These are phyloP conservation scores for Lineus longissimus DNA, from an alignment of 1,140 invertebrate species.

Conservation along the genomic window DNA sequence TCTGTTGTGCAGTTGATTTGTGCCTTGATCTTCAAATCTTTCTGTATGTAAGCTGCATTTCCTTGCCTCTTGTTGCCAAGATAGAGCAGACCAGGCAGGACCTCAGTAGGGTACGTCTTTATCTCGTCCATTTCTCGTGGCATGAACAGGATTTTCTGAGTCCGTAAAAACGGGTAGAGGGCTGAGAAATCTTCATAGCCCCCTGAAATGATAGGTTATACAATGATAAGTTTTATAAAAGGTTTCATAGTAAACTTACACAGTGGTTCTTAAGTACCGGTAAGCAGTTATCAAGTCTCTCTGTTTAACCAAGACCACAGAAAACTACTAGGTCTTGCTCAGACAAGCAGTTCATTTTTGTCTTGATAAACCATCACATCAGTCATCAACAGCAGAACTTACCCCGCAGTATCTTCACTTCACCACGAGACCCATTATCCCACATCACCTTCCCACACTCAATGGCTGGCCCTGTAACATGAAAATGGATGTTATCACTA, in stretches of 20 bases:
- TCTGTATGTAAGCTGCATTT: constrained; percentile 46
- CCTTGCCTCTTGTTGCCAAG: constrained; percentile 50
- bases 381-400: too few species aligned
- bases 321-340: too few species aligned
- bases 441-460: constrained; percentile 41
- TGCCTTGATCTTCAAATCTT: constrained; percentile 51
- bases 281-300: too few species aligned
- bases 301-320: too few species aligned
- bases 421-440: constrained; percentile 45
- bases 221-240: not conserved
- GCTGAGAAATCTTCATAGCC: constrained; percentile 54
- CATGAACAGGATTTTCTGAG: constrained; percentile 53
- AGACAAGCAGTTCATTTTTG: too few species aligned
- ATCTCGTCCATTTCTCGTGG: constrained; percentile 51
- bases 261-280: too few species aligned
- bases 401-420: constrained; percentile 50
- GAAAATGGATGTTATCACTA: constrained; percentile 2
- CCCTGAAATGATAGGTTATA: constrained; percentile 31
- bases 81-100: constrained; percentile 46
- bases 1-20: constrained; percentile 40
- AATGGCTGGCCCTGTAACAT: constrained; percentile 33
- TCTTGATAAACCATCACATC: too few species aligned
- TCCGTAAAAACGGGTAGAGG: constrained; percentile 53
- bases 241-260: not conserved
- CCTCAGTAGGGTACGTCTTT: constrained; percentile 50